Percentiles rank a stretch among this genome's conserved stretches.
Evolutionary conservation across 2,797 vertebrate genomes (phyloP).

Genomic region (Sebastiscus albofasciatus): DNA sequence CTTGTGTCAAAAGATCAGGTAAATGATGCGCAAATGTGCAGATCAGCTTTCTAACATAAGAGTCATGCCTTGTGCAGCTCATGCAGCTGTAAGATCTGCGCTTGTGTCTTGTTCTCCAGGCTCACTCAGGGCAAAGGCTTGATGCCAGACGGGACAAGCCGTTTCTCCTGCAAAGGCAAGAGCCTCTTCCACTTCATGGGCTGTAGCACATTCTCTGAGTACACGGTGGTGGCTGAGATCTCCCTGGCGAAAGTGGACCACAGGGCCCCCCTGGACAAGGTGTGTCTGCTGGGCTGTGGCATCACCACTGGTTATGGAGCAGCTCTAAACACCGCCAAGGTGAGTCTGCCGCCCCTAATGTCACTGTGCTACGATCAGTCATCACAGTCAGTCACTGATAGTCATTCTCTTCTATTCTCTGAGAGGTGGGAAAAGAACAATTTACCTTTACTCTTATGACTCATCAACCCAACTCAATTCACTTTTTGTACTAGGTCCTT

Average conservation of each 20-base stretch:
- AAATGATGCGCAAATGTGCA: not conserved
- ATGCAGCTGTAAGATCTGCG: not conserved
- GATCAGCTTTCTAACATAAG: not conserved
- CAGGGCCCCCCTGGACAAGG: constrained; percentile 89
- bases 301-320: constrained; percentile 93
- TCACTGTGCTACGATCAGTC: not conserved
- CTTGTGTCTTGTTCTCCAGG: constrained; percentile 66
- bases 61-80: not conserved
- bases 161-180: constrained; percentile 92
- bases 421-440: not conserved
- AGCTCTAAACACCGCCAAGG: constrained; percentile 91
- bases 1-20: constrained; percentile 95
- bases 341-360: constrained; percentile 45
- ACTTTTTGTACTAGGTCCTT: not conserved
- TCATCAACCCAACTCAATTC: not conserved
- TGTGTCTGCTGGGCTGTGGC: constrained; percentile 92
- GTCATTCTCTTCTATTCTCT: not conserved
- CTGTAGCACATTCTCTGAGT: constrained; percentile 94
- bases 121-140: constrained; percentile 91
- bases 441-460: not conserved
- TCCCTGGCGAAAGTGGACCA: constrained; percentile 90
- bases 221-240: constrained; percentile 92
- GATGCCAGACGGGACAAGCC: constrained; percentile 91
- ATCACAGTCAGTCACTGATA: not conserved
- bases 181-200: constrained; percentile 93